These are phyloP conservation scores for Paguma larvata DNA, from an alignment of 2,797 vertebrate species.

Conservation along the genomic window DNA sequence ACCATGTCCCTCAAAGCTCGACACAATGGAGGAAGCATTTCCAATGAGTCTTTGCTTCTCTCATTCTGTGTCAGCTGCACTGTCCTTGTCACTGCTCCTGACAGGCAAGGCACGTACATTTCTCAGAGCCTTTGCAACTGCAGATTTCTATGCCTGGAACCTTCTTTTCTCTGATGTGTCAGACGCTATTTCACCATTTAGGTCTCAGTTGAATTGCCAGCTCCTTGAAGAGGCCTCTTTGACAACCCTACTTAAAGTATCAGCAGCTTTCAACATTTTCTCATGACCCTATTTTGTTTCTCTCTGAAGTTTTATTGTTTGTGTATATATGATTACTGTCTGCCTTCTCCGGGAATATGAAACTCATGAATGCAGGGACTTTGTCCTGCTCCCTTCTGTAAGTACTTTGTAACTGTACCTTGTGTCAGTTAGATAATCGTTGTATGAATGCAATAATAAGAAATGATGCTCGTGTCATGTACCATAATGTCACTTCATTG, in stretches of 20 bases:
- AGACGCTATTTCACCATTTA: background rate
- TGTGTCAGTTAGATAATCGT: background rate
- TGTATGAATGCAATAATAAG: background rate
- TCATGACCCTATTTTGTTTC: background rate
- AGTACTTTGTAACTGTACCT: background rate
- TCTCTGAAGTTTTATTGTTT: conserved; percentile 30
- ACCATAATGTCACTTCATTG: background rate
- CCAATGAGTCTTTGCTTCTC: background rate
- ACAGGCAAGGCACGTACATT: background rate
- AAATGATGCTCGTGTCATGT: background rate
- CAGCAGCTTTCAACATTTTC: conserved; percentile 19
- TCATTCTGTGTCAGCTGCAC: background rate
- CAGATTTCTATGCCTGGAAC: background rate
- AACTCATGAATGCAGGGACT: background rate
- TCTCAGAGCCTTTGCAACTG: conserved; percentile 2
- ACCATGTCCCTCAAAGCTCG: background rate
- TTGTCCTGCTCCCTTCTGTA: background rate
- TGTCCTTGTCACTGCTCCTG: background rate
- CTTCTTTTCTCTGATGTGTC: background rate
- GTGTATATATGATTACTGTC: background rate
- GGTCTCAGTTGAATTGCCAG: background rate
- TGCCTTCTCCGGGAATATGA: background rate
- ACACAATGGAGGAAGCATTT: background rate
- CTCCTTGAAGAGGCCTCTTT: background rate
- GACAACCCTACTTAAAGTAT: background rate